Evolutionary conservation across 2,797 vertebrate species (phyloP), one percentile per base, ranked within the genome.

Genomic region (Sebastes goodei): DNA sequence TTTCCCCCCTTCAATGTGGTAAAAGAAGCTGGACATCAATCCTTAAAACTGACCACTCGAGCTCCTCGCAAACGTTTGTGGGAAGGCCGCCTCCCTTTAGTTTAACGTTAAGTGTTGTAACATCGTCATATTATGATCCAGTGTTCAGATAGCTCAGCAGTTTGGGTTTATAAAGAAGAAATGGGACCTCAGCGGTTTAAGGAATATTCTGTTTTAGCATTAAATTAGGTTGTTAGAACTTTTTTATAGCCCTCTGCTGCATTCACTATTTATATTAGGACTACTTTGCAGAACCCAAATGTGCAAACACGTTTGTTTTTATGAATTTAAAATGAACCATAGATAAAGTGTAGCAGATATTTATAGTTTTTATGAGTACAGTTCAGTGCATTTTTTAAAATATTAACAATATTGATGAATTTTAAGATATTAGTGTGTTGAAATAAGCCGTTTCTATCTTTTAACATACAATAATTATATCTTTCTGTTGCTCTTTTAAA

Each of bases 1-100:
- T 93, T 93, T 91, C 92, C 88, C 78, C 30, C 12, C 59, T 88
- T 84, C 82, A 83, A 88, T 90, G 86, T 88, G 79, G 87, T 55
- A 11, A 60, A 72, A 77, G 72, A 62, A 75, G 38, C 42, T 65
- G 49, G 57, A 79, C 56, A 53, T 73, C 46, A 56, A 29, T 70
- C 46, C 25, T 17, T 67, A 72, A 76, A 71, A 71, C 4, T 84
- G 84, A 71, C 55, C 63, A 64, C 35, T 75, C 2, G 3, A 35
- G 71, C 29, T 62, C 70, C 62, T 80, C 64, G 11, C 74, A 78
- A 29, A 76, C 46, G 59, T 83, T 25, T 78, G 86, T 76, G 83
- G 86, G 70, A 86, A 79, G 33, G 8, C 57, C 27, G 59, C 55
- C 55, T 73, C 10, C 20, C 64, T 65, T 21, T 2, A 33, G 74